A percentile compares a stretch with the other conserved stretches of the same genome.
These are phyloP conservation scores for Lithodes maja DNA, from an alignment of 2,888 invertebrate species.

Conservation along the genomic window DNA sequence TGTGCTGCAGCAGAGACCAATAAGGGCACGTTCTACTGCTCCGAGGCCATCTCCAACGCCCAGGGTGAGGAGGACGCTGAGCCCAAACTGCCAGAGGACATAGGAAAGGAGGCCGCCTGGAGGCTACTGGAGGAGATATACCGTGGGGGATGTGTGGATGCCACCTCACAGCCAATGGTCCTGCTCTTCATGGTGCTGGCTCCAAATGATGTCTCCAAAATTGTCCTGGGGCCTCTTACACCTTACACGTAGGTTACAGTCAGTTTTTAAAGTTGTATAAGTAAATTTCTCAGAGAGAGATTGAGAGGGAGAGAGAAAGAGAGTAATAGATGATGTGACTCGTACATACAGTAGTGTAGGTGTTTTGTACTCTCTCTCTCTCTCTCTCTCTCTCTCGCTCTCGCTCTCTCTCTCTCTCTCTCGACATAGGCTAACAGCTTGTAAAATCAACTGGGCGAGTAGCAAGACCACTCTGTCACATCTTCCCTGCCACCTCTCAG, in stretches of 20 bases:
- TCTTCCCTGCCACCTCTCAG: no score
- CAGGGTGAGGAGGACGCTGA: conserved; percentile 30
- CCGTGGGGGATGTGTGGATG: conserved; percentile 93
- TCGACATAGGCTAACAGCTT: no score
- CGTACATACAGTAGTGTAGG: no score
- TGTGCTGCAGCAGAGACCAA: conserved; percentile 94
- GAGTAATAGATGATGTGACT: no score
- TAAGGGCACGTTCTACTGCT: conserved; percentile 79
- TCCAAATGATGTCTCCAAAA: conserved; percentile 94
- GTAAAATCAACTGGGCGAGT: no score
- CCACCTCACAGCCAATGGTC: conserved; percentile 88
- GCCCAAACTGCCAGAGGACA: conserved; percentile 82
- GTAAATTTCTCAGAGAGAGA: no score
- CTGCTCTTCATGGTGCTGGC: conserved; percentile 96
- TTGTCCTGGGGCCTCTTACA: conserved; percentile 80
- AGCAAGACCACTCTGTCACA: no score
- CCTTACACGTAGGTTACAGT: conserved; percentile 79
- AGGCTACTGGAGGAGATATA: conserved; percentile 92
- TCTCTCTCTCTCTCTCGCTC: no score
- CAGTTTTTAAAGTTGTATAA: no score
- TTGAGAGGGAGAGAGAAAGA: no score
- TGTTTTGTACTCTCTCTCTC: no score
- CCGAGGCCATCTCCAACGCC: conserved; percentile 74
- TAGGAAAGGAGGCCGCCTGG: conserved; percentile 88
- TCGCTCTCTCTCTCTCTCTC: no score